A percentile compares a stretch with the other conserved stretches of the same genome.
Conservation (phyloP, 2,797 vertebrate species). For the Sebastes kiyomatsui region DNA sequence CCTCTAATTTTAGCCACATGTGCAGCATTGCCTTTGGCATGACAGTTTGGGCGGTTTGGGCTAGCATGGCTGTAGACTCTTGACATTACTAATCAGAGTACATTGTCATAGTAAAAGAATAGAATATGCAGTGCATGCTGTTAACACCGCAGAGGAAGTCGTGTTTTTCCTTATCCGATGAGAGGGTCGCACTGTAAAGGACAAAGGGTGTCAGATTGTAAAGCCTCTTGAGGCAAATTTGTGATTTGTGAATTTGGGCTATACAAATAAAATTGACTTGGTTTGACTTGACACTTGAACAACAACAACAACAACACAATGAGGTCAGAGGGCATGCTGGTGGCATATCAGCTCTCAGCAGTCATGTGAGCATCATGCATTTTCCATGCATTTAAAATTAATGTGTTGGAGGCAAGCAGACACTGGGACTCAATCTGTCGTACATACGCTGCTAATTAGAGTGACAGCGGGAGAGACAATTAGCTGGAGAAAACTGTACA, state of each 20-base stretch:
- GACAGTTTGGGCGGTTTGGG: too few species aligned
- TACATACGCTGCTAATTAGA: constrained; percentile 30
- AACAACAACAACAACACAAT: not conserved
- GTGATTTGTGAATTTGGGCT: too few species aligned
- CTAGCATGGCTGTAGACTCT: not conserved
- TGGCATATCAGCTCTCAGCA: not conserved
- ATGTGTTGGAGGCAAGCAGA: not conserved
- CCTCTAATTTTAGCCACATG: not conserved
- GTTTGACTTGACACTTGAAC: not conserved
- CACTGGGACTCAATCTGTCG: not conserved
- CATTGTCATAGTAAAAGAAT: not conserved
- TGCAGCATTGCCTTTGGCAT: not conserved
- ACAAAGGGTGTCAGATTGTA: too few species aligned
- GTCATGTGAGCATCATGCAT: constrained; percentile 10
- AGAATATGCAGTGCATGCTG: not conserved
- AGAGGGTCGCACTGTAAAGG: too few species aligned
- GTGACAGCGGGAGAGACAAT: constrained; percentile 13
- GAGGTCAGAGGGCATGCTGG: not conserved
- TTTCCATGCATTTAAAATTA: constrained; percentile 8
- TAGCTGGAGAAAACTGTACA: constrained; percentile 8
- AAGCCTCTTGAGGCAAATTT: too few species aligned
- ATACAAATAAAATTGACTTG: too few species aligned
- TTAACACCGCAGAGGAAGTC: too few species aligned
- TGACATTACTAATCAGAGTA: not conserved
- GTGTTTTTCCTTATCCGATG: too few species aligned